These are phyloP conservation scores for Cheilinus undulatus DNA, from an alignment of 2,113 vertebrate species.

Conservation along the genomic window DNA sequence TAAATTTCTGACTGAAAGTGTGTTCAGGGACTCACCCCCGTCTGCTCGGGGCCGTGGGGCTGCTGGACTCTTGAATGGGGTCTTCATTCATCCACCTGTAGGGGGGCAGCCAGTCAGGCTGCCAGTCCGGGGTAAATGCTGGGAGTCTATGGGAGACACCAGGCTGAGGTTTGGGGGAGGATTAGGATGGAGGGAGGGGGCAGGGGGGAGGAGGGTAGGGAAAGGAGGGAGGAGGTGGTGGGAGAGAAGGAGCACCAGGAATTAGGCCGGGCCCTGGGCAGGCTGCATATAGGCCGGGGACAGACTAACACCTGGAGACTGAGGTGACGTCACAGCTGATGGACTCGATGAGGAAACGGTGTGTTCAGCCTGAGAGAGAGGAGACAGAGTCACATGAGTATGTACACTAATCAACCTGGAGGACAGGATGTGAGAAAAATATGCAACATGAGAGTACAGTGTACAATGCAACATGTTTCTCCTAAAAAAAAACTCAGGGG, in stretches of 20 bases:
- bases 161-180: neutral
- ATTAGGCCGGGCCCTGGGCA: constrained; percentile 36
- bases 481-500: too few relatives aligned
- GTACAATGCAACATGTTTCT: too few relatives aligned
- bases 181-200: neutral
- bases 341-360: neutral
- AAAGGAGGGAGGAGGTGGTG: constrained; percentile 53
- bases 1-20: too few relatives aligned
- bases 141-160: constrained; percentile 56
- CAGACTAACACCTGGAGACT: constrained; percentile 43
- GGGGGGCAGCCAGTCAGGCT: constrained; percentile 86
- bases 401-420: too few relatives aligned
- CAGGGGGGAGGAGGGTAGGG: constrained; percentile 44
- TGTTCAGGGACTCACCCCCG: constrained; percentile 84
- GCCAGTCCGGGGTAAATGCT: constrained; percentile 82
- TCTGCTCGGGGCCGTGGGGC: constrained; percentile 91
- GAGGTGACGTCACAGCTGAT: constrained; percentile 22
- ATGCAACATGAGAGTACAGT: too few relatives aligned
- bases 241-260: constrained; percentile 54
- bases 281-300: constrained; percentile 44
- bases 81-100: constrained; percentile 97
- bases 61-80: constrained; percentile 94
- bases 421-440: too few relatives aligned
- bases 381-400: neutral
- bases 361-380: constrained; percentile 19